Percentiles rank a stretch among this genome's conserved stretches.
Conservation (phyloP, 2,113 vertebrate genomes). For the Aegithalos caudatus region DNA sequence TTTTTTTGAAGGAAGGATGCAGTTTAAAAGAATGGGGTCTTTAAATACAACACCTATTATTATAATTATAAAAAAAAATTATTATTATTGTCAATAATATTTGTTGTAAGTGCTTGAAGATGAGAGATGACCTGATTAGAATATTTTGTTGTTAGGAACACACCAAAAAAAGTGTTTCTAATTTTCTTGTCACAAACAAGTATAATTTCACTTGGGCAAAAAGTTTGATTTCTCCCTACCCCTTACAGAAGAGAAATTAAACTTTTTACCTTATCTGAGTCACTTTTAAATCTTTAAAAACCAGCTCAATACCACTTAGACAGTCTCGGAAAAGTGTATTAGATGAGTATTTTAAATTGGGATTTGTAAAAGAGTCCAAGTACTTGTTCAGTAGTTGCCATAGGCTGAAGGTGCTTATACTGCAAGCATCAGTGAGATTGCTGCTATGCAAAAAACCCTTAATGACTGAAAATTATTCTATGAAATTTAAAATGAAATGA, state of each 20-base stretch:
- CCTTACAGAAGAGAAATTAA: background rate
- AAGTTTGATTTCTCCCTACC: background rate
- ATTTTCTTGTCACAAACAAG: background rate
- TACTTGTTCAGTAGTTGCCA: background rate
- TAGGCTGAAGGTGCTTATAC: background rate
- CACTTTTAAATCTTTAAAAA: background rate
- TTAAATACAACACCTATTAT: background rate
- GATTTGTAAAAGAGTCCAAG: background rate
- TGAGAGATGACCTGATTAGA: background rate
- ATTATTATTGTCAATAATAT: background rate
- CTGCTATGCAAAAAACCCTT: background rate
- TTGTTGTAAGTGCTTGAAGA: background rate
- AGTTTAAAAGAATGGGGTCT: background rate
- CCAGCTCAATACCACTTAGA: background rate
- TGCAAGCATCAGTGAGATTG: background rate
- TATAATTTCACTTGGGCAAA: background rate
- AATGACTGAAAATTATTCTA: background rate
- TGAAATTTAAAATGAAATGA: background rate
- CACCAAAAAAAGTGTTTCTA: background rate
- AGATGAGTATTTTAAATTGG: background rate
- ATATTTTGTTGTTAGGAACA: background rate
- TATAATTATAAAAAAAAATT: no score
- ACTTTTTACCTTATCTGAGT: background rate
- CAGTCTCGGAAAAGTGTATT: background rate
- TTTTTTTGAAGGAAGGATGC: background rate